These are phyloP conservation scores for Bettongia penicillata DNA, from an alignment of 2,113 vertebrate species.

Conservation along the genomic window DNA sequence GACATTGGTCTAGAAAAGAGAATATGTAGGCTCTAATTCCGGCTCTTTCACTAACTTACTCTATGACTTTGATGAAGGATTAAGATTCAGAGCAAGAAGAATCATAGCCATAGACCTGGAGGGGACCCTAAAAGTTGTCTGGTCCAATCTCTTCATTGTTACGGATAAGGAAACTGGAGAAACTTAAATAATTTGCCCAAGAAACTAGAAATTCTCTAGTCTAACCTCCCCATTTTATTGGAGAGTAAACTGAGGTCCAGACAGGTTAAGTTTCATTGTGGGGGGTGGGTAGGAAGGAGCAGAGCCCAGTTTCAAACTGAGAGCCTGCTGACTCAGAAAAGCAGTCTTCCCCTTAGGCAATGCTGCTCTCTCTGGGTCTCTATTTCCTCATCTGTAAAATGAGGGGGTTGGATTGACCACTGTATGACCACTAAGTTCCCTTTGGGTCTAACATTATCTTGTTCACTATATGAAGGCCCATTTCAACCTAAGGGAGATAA, in stretches of 20 bases:
- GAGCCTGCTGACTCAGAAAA: not conserved
- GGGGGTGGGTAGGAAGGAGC: not conserved
- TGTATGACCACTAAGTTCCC: not conserved
- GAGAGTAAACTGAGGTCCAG: not conserved
- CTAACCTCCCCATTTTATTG: not conserved
- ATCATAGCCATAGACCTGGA: not conserved
- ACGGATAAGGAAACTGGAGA: not conserved
- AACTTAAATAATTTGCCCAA: not conserved
- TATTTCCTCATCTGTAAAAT: not conserved
- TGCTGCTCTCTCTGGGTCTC: not conserved
- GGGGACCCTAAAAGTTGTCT: no score
- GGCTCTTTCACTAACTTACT: not conserved
- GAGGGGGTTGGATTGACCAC: rapidly evolving
- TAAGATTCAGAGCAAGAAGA: not conserved
- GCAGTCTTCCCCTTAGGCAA: not conserved
- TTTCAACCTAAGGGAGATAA: not conserved
- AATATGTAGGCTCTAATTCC: not conserved
- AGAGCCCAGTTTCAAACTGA: not conserved
- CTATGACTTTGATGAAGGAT: not conserved
- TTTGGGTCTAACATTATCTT: not conserved
- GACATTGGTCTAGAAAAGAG: not conserved
- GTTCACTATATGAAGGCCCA: not conserved
- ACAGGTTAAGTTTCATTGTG: not conserved
- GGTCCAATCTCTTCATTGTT: not conserved
- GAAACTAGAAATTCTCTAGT: not conserved